Percentiles rank a stretch among this genome's conserved stretches.
These are phyloP conservation scores for Drosophila asahinai DNA, from an alignment of 1,140 invertebrate species.

Conservation along the genomic window DNA sequence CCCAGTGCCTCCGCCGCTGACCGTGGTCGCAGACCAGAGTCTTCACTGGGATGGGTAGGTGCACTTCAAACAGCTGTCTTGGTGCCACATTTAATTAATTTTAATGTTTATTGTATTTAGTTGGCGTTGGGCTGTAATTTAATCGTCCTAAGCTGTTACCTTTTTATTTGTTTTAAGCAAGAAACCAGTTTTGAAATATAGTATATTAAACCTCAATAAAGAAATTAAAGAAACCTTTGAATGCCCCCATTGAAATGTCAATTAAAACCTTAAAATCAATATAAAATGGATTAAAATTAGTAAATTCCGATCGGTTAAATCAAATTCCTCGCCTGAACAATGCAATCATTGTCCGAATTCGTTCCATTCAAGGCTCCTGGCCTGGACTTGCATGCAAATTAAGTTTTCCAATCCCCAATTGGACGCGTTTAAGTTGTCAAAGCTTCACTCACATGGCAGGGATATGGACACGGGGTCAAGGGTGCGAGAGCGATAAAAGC, in stretches of 20 bases:
- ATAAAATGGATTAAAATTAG: conserved; percentile 3
- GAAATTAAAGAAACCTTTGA: not conserved
- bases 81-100: conserved; percentile 13
- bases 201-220: too few relatives aligned
- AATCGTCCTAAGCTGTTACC: too few relatives aligned
- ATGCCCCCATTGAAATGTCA: not conserved
- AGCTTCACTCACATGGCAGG: conserved; percentile 21
- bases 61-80: conserved; percentile 1
- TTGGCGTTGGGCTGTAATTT: conserved; percentile 8
- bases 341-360: conserved; percentile 1
- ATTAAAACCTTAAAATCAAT: conserved; percentile 2
- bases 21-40: not conserved
- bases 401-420: conserved; percentile 41
- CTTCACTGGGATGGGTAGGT: too few relatives aligned
- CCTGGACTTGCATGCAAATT: conserved; percentile 26
- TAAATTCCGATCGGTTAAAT: not conserved
- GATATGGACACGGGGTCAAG: conserved; percentile 22
- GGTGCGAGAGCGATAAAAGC: conserved; percentile 43
- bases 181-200: too few relatives aligned
- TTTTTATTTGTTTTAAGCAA: not conserved
- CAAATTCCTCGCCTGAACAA: conserved; percentile 8
- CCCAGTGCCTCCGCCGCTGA: not conserved
- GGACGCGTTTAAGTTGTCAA: conserved; percentile 49
- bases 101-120: conserved; percentile 22
- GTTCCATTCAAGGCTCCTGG: not conserved